Evolutionary conservation across 2,888 invertebrate genomes (phyloP), one percentile per base, ranked within the genome.

Genomic region (Stenodema calcarata): DNA sequence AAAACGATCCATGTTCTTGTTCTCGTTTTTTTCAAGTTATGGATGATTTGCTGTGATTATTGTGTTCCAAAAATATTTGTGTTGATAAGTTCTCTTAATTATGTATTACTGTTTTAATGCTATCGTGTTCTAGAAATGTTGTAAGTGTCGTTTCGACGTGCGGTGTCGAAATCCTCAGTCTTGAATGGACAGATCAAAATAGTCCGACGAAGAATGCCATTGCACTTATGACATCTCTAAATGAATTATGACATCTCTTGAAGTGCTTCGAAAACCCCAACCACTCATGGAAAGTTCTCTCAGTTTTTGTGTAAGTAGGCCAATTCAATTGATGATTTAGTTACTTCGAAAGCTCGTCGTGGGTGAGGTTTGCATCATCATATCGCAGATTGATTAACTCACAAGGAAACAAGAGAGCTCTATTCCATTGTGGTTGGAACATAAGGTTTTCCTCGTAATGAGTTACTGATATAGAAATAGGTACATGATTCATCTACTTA

Each of bases 201-300:
- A 18, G 50, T 50, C 50, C 50, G 27, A 23, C 18, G 62, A 62
- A 23, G 62, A 62, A 62, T 62, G 62, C 62, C 62, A 62, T 23
- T 62, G 62, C 18, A 18, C 62, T 78, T 78, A 78, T 78, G 78
- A 78, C 78, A 78, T 44, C 35, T 41, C 78, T 44, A 78, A 78
- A 78, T 44, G 78, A 78, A 78, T 78, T 78, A 78, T 78, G 78
- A 78, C 78, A 78, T 44, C 44, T 78, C 42, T 78, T 73, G 73
- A 73, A 73, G 73, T 73, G 73, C 73, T 73, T 73, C 73, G n/a
- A 18, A 73, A 35, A 9, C 35, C 4, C 35, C 35, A n/a, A 16
- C 16, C 12, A 44, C 2, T 42, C 6, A 11, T 44, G 14, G 6
- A 78, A 44, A 0, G 12, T 44, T 42, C 23, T n/a, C 14, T 18